Evolutionary conservation across 2,888 invertebrate genomes (phyloP), one percentile per base, ranked within the genome.

Genomic region (Aporophyla lueneburgensis): DNA sequence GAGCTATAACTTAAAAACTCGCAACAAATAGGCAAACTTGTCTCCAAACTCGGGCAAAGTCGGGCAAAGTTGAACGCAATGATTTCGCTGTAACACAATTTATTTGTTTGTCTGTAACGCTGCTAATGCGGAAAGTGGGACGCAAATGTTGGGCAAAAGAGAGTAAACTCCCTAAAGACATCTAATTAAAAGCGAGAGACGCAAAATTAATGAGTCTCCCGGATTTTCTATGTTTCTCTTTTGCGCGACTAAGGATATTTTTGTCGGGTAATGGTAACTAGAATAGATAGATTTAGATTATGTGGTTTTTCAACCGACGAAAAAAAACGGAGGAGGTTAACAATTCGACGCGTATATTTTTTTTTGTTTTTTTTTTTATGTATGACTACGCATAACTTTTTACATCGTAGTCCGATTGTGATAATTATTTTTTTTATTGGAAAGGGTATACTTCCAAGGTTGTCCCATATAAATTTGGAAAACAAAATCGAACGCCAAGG

Each of bases 71-170:
- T 86, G 69, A 33, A 70, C 83, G 86, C 82, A 89, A 87, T 85
- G 81, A 87, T 87, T 84, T 80, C 80, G 72, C 74, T 84, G 83
- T 81, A 81, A 80, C 67, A 69, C 83, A 90, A 94, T 93, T 94
- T 93, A 94, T 93, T 91, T 94, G 93, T 94, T 94, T 94, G 90
- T 90, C 81, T 74, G 74, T 81, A 89, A 76, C 73, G 71, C 90
- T 90, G 80, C 83, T 90, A 89, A 90, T 81, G 85, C 87, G 88
- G 89, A 88, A 92, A 92, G 86, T 91, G 77, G 91, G 81, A 83
- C 90, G 81, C 88, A 88, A 89, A 87, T 84, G 84, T 83, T 80
- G 73, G 80, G 86, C 77, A 74, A 73, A 86, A 88, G 80, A 85
- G 83, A 85, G 75, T 76, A 83, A 89, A 91, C 88, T 89, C 81